These are phyloP conservation scores for Heliconius cydno DNA, from an alignment of 2,888 invertebrate species.

Conservation along the genomic window DNA sequence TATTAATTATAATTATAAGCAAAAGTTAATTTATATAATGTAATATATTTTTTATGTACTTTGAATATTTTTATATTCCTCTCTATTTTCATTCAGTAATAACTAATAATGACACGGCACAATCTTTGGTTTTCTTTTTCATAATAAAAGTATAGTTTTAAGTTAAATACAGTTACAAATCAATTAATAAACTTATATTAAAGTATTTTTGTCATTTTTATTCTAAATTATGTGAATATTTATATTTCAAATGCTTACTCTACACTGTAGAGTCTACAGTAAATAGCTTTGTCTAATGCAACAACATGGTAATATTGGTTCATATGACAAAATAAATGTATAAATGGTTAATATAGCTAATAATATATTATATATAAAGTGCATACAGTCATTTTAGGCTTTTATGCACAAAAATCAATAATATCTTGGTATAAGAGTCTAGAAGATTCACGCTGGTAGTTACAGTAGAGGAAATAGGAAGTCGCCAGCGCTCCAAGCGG, in stretches of 20 bases:
- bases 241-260: background rate
- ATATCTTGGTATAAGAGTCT: constrained; percentile 47
- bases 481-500: constrained; percentile 59
- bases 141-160: background rate
- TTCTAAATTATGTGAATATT: background rate
- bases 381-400: constrained; percentile 19
- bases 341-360: background rate
- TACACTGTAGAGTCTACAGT: too few relatives aligned
- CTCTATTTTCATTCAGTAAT: background rate
- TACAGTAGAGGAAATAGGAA: constrained; percentile 55
- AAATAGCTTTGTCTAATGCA: background rate
- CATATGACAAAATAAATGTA: background rate
- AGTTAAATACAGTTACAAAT: background rate
- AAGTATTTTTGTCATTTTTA: background rate
- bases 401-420: constrained; percentile 47
- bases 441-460: constrained; percentile 48
- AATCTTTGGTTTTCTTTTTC: constrained; percentile 3
- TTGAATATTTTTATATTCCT: background rate
- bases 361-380: background rate
- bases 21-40: background rate
- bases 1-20: background rate
- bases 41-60: background rate
- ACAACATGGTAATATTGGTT: background rate
- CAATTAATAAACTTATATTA: background rate
- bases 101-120: constrained; percentile 6